These are phyloP conservation scores for Ceratina australensis DNA, from an alignment of 1,140 invertebrate genomes.

Conservation along the genomic window DNA sequence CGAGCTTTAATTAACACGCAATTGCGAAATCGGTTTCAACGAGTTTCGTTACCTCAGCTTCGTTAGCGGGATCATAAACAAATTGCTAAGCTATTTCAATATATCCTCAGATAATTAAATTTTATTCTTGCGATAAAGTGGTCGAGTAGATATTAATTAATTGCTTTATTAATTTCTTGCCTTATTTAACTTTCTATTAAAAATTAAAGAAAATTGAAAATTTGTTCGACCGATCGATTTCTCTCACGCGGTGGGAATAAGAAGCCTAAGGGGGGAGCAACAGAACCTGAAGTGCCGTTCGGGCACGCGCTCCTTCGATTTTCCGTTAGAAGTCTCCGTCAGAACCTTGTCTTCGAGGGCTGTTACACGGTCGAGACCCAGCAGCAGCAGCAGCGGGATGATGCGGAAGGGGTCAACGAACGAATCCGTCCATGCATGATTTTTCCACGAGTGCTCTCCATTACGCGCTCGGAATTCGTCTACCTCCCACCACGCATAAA, in stretches of 20 bases:
- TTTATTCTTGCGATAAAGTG: too few relatives aligned
- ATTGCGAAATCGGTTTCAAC: background rate
- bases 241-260: background rate
- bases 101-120: too few relatives aligned
- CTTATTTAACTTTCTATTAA: too few relatives aligned
- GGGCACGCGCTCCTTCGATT: conserved; percentile 21
- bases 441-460: conserved; percentile 48
- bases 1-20: background rate
- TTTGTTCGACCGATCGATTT: background rate
- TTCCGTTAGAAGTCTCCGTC: conserved; percentile 24
- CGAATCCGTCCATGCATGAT: conserved; percentile 36
- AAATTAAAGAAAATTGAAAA: too few relatives aligned
- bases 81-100: too few relatives aligned
- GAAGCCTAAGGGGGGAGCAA: background rate
- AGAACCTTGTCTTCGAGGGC: conserved; percentile 19
- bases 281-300: conserved; percentile 11
- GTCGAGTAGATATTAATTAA: too few relatives aligned
- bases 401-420: conserved; percentile 36
- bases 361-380: conserved; percentile 14
- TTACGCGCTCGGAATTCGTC: conserved; percentile 42
- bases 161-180: too few relatives aligned
- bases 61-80: too few relatives aligned
- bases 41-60: background rate
- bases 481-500: conserved; percentile 49
- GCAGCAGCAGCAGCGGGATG: conserved; percentile 12